A percentile compares a stretch with the other conserved stretches of the same genome.
These are phyloP conservation scores for Stylophora pistillata DNA, from an alignment of 64 coral and sea anemone species.

Conservation along the genomic window DNA sequence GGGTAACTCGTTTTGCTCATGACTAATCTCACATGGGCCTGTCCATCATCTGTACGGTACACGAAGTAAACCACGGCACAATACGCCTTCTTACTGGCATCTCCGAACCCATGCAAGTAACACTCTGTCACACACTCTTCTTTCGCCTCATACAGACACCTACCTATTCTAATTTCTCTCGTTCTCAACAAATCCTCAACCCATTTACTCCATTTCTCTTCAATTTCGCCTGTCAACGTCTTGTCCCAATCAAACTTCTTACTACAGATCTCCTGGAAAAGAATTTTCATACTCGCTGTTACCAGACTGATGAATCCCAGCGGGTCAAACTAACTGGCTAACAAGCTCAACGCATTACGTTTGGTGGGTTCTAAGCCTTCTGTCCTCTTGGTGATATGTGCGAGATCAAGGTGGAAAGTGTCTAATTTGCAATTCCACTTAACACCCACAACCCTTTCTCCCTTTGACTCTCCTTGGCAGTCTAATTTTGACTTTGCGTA, in stretches of 20 bases:
- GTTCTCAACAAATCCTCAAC: conserved; percentile 1
- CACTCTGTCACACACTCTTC: background rate
- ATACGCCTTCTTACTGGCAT: conserved; percentile 20
- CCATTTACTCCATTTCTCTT: conserved; percentile 12
- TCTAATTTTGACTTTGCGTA: conserved; percentile 44
- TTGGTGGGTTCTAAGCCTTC: background rate
- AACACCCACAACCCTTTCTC: conserved; percentile 55
- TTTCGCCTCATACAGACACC: background rate
- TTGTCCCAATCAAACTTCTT: conserved; percentile 17
- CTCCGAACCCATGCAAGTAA: conserved; percentile 18
- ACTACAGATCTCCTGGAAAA: conserved; percentile 58
- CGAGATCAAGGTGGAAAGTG: conserved; percentile 22
- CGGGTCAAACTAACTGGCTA: conserved; percentile 5
- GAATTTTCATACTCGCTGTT: conserved; percentile 25
- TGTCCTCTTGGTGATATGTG: background rate
- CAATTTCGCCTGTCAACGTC: conserved; percentile 3
- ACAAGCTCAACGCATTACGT: background rate
- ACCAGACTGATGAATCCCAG: conserved; percentile 35
- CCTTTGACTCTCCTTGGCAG: background rate
- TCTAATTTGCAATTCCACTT: conserved; percentile 41
- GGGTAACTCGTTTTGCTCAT: conserved; percentile 42
- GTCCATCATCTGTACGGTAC: background rate
- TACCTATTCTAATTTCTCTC: background rate
- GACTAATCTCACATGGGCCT: background rate
- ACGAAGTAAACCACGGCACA: conserved; percentile 54